phyloP scores from a whole-genome alignment of 1,140 invertebrate genomes.

The Charaxes varanes region DNA sequence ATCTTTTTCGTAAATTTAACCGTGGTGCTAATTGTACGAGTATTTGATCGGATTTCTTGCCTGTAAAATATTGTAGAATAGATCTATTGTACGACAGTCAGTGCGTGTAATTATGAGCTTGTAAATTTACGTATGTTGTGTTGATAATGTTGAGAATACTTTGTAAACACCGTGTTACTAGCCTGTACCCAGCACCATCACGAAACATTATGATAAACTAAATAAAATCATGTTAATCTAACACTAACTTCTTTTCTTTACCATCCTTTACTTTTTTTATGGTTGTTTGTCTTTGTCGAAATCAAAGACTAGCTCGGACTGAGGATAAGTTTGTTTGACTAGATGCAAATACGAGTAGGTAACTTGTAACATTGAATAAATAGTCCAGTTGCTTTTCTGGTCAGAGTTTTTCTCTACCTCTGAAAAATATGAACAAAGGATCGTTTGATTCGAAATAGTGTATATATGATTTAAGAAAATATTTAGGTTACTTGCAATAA shows the following conservation, averaged over 20 bases:
- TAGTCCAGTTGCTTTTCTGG: too few species aligned
- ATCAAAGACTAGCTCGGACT: too few species aligned
- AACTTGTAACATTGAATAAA: too few species aligned
- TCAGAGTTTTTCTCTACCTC: too few species aligned
- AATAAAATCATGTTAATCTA: slow-evolving; percentile 70
- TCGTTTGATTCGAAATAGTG: too few species aligned
- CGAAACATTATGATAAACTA: slow-evolving; percentile 63
- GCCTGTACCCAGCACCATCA: slow-evolving; percentile 56
- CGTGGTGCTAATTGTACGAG: slow-evolving; percentile 26
- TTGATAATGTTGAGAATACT: slow-evolving; percentile 38
- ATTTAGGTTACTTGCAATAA: too few species aligned
- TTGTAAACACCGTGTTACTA: slow-evolving; percentile 60
- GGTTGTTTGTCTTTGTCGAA: too few species aligned
- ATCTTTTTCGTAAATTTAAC: slow-evolving; percentile 18
- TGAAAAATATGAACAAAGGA: too few species aligned
- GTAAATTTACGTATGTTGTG: slow-evolving; percentile 38
- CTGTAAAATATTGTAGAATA: slow-evolving; percentile 3
- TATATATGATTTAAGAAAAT: too few species aligned
- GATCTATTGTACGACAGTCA: slow-evolving; percentile 11
- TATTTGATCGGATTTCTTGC: not conserved
- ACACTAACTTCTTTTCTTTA: slow-evolving; percentile 27
- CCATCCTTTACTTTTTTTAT: not conserved
- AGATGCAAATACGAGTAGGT: too few species aligned
- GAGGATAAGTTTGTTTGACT: too few species aligned
- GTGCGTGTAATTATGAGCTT: slow-evolving; percentile 29